A percentile compares a stretch with the other conserved stretches of the same genome.
Evolutionary conservation across 2,113 vertebrate species (phyloP).

Genomic region (Donacobius atricapilla): DNA sequence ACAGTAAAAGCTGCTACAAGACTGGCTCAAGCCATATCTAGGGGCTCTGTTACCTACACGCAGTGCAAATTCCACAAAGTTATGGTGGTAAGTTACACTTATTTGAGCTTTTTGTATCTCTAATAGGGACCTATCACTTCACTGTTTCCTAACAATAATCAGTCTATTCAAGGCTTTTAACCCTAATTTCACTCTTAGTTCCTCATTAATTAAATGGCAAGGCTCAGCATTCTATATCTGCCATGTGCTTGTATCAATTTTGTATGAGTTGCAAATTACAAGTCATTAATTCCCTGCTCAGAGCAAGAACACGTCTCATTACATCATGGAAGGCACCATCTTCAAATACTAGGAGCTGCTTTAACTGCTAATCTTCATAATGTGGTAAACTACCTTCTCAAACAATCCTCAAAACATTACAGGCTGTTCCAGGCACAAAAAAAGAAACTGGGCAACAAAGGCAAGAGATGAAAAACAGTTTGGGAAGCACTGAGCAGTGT

Average conservation of each 20-base stretch:
- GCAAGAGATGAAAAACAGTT: not conserved
- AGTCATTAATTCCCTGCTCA: constrained; percentile 5
- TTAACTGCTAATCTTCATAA: not conserved
- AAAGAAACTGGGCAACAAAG: not conserved
- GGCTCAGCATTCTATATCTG: not conserved
- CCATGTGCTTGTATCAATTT: not conserved
- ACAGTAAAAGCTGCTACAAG: not conserved
- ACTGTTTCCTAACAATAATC: not conserved
- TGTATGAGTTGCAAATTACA: not conserved
- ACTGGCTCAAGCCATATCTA: not conserved
- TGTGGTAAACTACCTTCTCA: not conserved
- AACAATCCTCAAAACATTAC: not conserved
- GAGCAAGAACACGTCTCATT: not conserved
- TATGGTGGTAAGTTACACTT: not conserved
- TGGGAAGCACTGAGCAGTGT: fast-evolving
- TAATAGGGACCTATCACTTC: not conserved
- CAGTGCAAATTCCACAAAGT: not conserved
- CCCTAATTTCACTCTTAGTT: not conserved
- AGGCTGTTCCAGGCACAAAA: not conserved
- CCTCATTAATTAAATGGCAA: not conserved
- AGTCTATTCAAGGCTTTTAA: not conserved
- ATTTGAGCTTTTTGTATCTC: not conserved
- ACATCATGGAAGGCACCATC: not conserved
- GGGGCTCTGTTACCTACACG: not conserved
- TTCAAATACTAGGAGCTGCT: not conserved